These are phyloP conservation scores for Acleris cristana DNA, from an alignment of 2,888 invertebrate genomes.

Conservation along the genomic window DNA sequence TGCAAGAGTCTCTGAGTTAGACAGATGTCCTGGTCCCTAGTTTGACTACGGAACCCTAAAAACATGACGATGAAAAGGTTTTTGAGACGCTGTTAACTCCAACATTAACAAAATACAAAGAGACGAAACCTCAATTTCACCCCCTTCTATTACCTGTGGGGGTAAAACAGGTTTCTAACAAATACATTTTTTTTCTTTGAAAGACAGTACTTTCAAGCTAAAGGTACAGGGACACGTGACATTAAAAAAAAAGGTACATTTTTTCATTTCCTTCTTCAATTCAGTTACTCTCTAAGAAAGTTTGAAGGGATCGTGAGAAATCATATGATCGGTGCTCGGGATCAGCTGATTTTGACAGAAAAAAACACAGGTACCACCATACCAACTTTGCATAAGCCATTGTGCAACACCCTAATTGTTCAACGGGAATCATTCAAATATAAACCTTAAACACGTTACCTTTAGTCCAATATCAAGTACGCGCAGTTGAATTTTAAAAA, in stretches of 20 bases:
- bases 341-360: slow-evolving; percentile 31
- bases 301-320: slow-evolving; percentile 29
- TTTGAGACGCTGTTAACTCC: no score
- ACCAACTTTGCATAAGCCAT: slow-evolving; percentile 26
- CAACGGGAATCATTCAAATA: not conserved
- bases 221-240: not conserved
- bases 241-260: not conserved
- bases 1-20: no score
- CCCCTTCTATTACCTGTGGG: no score
- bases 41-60: no score
- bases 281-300: slow-evolving; percentile 22
- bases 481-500: not conserved
- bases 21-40: no score
- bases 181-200: not conserved
- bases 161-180: no score
- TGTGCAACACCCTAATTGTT: slow-evolving; percentile 30
- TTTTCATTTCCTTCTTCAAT: not conserved
- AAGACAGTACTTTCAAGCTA: not conserved
- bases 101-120: no score
- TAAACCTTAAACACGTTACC: not conserved
- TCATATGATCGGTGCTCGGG: slow-evolving; percentile 29
- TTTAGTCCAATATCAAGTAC: not conserved
- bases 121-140: no score
- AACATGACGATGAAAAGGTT: no score
- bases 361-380: slow-evolving; percentile 34